Conservation (phyloP, 2,113 vertebrate genomes). For the Stegastes partitus region DNA sequence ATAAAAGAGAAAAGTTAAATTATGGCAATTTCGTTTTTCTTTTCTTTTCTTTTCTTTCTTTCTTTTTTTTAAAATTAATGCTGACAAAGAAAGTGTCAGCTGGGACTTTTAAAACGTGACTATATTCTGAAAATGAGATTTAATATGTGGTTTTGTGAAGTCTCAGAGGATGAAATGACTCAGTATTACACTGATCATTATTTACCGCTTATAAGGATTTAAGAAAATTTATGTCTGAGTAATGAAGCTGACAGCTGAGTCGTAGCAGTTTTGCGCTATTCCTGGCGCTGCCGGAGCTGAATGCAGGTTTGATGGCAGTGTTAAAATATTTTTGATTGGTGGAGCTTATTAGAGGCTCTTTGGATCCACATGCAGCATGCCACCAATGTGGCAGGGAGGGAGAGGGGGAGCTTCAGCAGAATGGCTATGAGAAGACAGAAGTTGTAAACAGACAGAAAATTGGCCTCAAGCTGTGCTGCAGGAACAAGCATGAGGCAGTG, state of each 20-base stretch:
- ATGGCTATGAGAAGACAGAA: slow-evolving; percentile 40
- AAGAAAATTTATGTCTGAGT: slow-evolving; percentile 8
- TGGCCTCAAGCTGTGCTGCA: slow-evolving; percentile 59
- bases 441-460: slow-evolving; percentile 43
- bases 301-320: slow-evolving; percentile 12
- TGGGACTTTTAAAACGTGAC: neutral
- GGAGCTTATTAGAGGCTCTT: slow-evolving; percentile 30
- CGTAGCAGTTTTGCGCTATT: slow-evolving; percentile 3
- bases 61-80: too few relatives aligned
- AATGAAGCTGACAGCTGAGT: slow-evolving; percentile 16
- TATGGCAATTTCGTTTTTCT: too few relatives aligned
- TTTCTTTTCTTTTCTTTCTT: too few relatives aligned
- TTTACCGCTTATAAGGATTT: slow-evolving; percentile 12
- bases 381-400: neutral
- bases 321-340: slow-evolving; percentile 42
- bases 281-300: slow-evolving; percentile 8
- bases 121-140: slow-evolving; percentile 3
- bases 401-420: slow-evolving; percentile 8
- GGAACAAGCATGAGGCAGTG: slow-evolving; percentile 51
- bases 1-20: too few relatives aligned
- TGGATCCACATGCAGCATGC: slow-evolving; percentile 32
- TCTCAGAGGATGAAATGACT: slow-evolving; percentile 10
- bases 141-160: neutral
- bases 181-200: slow-evolving; percentile 16
- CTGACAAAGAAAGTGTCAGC: slow-evolving; percentile 8